phyloP scores from a whole-genome alignment of 2,113 vertebrate species.

The Thamnophis sirtalis region DNA sequence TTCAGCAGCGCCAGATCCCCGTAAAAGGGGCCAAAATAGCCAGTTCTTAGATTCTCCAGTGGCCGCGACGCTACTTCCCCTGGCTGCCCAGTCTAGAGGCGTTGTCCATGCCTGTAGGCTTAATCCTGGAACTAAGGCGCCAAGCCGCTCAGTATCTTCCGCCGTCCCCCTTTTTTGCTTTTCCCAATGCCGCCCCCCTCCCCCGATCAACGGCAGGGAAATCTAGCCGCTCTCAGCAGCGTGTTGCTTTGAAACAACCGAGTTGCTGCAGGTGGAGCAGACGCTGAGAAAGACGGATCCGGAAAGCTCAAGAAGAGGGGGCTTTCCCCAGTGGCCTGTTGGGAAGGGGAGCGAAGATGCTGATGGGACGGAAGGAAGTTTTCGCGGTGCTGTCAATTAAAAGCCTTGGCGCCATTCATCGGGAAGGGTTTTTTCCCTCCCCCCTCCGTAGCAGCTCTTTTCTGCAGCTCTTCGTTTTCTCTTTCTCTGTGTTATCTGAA shows the following conservation, averaged over 20 bases:
- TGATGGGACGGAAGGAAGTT: not conserved
- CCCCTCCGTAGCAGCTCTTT: too few relatives aligned
- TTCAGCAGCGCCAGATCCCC: not conserved
- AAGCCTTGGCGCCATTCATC: not conserved
- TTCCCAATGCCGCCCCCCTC: not conserved
- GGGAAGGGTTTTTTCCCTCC: not conserved
- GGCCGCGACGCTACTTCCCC: not conserved
- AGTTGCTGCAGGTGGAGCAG: not conserved
- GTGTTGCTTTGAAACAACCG: not conserved
- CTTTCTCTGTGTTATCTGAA: not conserved
- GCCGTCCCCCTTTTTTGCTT: not conserved
- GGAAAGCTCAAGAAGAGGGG: not conserved
- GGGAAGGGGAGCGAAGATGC: not conserved
- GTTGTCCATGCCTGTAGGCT: not conserved
- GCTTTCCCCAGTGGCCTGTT: not conserved
- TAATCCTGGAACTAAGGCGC: not conserved
- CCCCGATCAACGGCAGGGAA: not conserved
- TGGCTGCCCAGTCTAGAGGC: not conserved
- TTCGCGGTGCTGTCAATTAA: not conserved
- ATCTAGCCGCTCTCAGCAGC: not conserved
- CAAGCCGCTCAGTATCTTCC: not conserved
- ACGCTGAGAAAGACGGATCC: not conserved
- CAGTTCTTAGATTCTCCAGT: not conserved
- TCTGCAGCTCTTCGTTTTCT: not conserved
- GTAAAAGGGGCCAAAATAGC: not conserved